Conservation (phyloP, 2,888 invertebrate genomes). For the Celastrina argiolus region DNA sequence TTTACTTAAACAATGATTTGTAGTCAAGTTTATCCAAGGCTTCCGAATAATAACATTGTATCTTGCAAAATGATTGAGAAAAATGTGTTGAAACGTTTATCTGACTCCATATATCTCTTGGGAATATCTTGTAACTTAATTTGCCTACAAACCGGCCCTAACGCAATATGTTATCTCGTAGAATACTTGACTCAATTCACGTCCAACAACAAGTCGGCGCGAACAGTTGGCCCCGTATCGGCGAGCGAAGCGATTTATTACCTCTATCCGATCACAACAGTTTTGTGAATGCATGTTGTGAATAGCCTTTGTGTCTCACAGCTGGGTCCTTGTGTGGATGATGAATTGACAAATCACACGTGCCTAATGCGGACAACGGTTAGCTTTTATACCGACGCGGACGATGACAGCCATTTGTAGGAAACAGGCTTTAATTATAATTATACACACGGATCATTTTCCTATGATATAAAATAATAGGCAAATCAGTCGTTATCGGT, state of each 20-base stretch:
- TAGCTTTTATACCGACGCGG: not conserved
- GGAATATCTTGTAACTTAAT: not conserved
- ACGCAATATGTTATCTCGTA: slow-evolving; percentile 10
- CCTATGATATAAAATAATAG: too few species aligned
- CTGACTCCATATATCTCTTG: not conserved
- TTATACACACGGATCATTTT: too few species aligned
- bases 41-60: not conserved
- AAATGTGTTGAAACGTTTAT: not conserved
- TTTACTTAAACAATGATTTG: too few species aligned
- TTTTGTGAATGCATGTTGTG: slow-evolving; percentile 43
- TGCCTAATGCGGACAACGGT: slow-evolving; percentile 9
- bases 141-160: not conserved
- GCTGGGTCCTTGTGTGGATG: slow-evolving; percentile 5
- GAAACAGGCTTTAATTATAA: too few species aligned
- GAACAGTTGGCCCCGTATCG: slow-evolving; percentile 51
- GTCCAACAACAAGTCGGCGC: slow-evolving; percentile 43
- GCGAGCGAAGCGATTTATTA: slow-evolving; percentile 45
- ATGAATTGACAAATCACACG: not conserved
- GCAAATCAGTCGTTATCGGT: too few species aligned
- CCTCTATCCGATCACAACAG: slow-evolving; percentile 49
- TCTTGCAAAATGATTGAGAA: not conserved
- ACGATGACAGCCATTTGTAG: too few species aligned
- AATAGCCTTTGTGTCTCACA: slow-evolving; percentile 25
- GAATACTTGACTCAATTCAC: slow-evolving; percentile 16
- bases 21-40: not conserved